Evolutionary conservation across 2,888 invertebrate species (phyloP).

Genomic region (Melieria crassipennis): DNA sequence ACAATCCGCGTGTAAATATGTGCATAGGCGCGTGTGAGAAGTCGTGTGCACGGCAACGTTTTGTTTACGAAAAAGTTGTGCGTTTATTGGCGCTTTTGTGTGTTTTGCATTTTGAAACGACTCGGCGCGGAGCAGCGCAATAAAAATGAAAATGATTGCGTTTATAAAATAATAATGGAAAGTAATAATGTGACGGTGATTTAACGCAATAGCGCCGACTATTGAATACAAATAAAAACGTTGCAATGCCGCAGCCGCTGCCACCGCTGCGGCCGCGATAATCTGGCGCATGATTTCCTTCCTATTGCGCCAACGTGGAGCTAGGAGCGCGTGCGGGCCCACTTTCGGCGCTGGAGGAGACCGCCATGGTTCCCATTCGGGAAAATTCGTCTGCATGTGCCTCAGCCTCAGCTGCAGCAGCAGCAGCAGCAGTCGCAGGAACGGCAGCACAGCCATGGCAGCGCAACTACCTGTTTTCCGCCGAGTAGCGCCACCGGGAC

Average conservation of each 20-base stretch:
- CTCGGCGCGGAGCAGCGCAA: slow-evolving; percentile 49
- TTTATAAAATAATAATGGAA: slow-evolving; percentile 62
- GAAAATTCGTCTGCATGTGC: too few species aligned
- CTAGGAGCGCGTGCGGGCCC: too few species aligned
- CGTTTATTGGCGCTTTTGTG: neutral
- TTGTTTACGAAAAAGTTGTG: neutral
- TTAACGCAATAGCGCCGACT: slow-evolving; percentile 58
- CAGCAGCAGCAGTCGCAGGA: too few species aligned
- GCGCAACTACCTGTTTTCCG: slow-evolving; percentile 44
- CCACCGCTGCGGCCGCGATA: slow-evolving; percentile 16
- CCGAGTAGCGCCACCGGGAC: slow-evolving; percentile 26
- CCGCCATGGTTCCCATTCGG: too few species aligned
- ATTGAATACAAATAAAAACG: slow-evolving; percentile 63
- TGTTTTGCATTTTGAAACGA: too few species aligned
- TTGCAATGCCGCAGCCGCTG: slow-evolving; percentile 41
- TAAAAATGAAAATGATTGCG: slow-evolving; percentile 61
- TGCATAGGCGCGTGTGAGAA: neutral
- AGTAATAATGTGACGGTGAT: slow-evolving; percentile 62
- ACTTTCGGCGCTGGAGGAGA: too few species aligned
- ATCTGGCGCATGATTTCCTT: slow-evolving; percentile 45
- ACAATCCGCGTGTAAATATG: too few species aligned
- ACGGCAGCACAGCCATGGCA: too few species aligned
- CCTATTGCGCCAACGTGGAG: too few species aligned
- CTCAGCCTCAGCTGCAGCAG: too few species aligned
- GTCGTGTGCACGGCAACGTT: neutral